A percentile compares a stretch with the other conserved stretches of the same genome.
Evolutionary conservation across 2,888 invertebrate genomes (phyloP).

Genomic region (Heliconius ismenius): DNA sequence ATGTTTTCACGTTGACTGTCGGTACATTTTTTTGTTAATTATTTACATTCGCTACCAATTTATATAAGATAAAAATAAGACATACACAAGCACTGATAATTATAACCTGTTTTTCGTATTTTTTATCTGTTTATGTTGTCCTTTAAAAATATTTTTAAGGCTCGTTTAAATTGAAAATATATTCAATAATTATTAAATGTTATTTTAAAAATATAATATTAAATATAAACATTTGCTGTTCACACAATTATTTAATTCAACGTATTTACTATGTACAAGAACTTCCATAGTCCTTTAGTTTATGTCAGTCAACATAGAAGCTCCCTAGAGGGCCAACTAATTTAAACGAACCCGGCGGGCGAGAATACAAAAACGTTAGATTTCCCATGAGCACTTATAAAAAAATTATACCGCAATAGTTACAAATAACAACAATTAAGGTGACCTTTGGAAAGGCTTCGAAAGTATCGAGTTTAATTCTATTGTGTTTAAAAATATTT

Average conservation of each 20-base stretch:
- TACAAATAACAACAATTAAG: slow-evolving; percentile 6
- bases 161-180: not conserved
- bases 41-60: slow-evolving; percentile 7
- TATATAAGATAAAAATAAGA: not conserved
- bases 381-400: slow-evolving; percentile 27
- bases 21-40: not conserved
- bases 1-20: slow-evolving; percentile 8
- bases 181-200: not conserved
- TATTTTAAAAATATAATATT: not conserved
- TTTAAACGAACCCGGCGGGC: slow-evolving; percentile 20
- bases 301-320: slow-evolving; percentile 15
- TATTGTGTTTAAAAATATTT: slow-evolving; percentile 21
- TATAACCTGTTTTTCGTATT: not conserved
- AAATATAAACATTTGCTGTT: not conserved
- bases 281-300: not conserved
- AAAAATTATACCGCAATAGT: slow-evolving; percentile 18
- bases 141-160: not conserved
- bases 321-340: slow-evolving; percentile 12
- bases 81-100: not conserved
- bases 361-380: slow-evolving; percentile 22
- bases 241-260: not conserved
- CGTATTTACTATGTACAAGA: not conserved
- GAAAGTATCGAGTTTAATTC: not conserved
- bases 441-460: slow-evolving; percentile 20
- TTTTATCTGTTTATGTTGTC: not conserved